Evolutionary conservation across 2,797 vertebrate genomes (phyloP), one percentile per base, ranked within the genome.

Genomic region (Scleropages formosus): DNA sequence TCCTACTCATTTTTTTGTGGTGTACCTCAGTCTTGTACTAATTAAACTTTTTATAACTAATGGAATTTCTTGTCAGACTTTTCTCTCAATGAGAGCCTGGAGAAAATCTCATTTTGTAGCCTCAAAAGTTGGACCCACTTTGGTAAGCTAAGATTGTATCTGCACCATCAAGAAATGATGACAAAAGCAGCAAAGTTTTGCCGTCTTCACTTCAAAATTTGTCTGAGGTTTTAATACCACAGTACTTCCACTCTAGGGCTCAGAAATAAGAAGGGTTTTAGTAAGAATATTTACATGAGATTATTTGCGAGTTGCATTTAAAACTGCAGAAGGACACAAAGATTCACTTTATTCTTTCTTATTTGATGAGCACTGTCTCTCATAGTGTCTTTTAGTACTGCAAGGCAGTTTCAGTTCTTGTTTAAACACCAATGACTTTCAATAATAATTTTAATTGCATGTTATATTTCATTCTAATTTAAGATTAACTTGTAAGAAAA

Each of bases 271-370:
- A 49, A 20, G 22, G 24, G 16, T 69, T 63, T 76, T 46, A 44
- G 46, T 56, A 18, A 47, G 49, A 74, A 20, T 74, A 18, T 49
- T 66, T 26, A 74, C 73, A 22, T 39, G 62, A 66, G 73, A 58
- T 65, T 66, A 66, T 67, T 64, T 66, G 62, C 61, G 39, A 12
- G n/a, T 44, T 75, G n/a, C n/a, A n/a, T 65, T n/a, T 66, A 26
- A 44, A 66, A 9, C n/a, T n/a, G n/a, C 39, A 4, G 64, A 66
- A 6, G 16, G 15, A 16, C 16, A 3, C 12, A 64, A 22, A 39
- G 4, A 39, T 39, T 39, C 31, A 2, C 2, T 39, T 39, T 11
- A 26, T 65, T 66, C 13, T 22, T 12, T 20, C 74, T 66, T 26
- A 16, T 27, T 26, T 27, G 60, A 18, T 8, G 11, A 44, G 47